These are phyloP conservation scores for Eubucco bourcierii DNA, from an alignment of 2,113 vertebrate species.

Conservation along the genomic window DNA sequence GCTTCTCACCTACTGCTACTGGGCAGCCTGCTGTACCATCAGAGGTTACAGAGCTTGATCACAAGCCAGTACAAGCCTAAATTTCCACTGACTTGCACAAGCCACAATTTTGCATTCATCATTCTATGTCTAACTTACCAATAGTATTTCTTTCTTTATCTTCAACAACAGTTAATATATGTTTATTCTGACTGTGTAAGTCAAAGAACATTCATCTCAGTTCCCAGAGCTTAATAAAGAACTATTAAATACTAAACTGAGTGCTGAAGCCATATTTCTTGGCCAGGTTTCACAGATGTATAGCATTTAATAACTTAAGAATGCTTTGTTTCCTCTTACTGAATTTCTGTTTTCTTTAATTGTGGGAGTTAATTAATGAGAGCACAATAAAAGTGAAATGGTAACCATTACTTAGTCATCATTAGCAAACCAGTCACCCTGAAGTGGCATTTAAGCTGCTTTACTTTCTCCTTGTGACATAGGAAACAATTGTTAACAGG, in stretches of 20 bases:
- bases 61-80: not conserved
- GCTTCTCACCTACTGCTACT: not conserved
- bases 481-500: not conserved
- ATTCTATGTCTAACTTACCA: not conserved
- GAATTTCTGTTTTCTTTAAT: slow-evolving; percentile 45
- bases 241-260: not conserved
- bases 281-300: not conserved
- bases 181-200: not conserved
- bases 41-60: not conserved
- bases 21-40: not conserved
- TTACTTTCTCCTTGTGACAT: not conserved
- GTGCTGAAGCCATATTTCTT: not conserved
- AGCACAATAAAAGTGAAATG: slow-evolving; percentile 8
- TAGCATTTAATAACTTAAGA: slow-evolving; percentile 27
- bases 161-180: not conserved
- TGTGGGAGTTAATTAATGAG: slow-evolving; percentile 24
- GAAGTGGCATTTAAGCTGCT: not conserved
- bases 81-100: not conserved
- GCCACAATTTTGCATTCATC: not conserved
- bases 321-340: slow-evolving; percentile 4
- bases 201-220: not conserved
- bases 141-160: not conserved
- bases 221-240: not conserved
- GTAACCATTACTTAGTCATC: not conserved
- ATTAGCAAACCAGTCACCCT: not conserved